Evolutionary conservation across 2,888 invertebrate genomes (phyloP).

Genomic region (Invenusta paracnida): DNA sequence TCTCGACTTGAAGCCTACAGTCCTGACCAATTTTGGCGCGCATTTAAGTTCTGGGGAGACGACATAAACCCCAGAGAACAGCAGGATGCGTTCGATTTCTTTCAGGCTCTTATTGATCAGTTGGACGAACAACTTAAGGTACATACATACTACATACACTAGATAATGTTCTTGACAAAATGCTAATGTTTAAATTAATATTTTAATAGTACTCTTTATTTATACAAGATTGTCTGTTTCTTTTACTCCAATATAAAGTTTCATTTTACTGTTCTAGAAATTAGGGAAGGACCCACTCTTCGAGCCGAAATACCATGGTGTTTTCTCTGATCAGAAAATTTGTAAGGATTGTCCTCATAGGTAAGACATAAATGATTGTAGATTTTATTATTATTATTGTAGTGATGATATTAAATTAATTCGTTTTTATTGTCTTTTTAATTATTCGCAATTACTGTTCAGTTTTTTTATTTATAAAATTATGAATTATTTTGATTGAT

Average conservation of each 20-base stretch:
- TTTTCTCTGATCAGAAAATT: slow-evolving; percentile 64
- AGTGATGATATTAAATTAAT: no score
- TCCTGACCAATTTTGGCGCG: slow-evolving; percentile 63
- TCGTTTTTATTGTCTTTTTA: no score
- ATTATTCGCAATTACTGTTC: no score
- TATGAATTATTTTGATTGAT: slow-evolving; percentile 11
- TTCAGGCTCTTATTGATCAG: slow-evolving; percentile 63
- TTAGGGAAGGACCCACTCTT: slow-evolving; percentile 61
- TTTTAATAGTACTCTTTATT: background rate
- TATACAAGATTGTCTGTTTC: no score
- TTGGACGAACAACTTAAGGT: slow-evolving; percentile 63
- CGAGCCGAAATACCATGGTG: slow-evolving; percentile 62
- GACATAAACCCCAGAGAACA: slow-evolving; percentile 45
- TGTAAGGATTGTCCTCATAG: slow-evolving; percentile 64
- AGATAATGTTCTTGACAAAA: slow-evolving; percentile 33
- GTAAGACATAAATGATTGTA: no score
- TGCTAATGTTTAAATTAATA: no score
- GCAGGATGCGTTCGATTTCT: slow-evolving; percentile 64
- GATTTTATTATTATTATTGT: no score
- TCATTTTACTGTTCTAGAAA: slow-evolving; percentile 51
- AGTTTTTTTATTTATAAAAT: no score
- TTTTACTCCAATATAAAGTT: no score
- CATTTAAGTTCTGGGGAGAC: slow-evolving; percentile 63
- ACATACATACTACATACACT: slow-evolving; percentile 1
- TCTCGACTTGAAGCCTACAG: slow-evolving; percentile 62